Evolutionary conservation across 1,140 invertebrate genomes (phyloP), one percentile per base, ranked within the genome.

Genomic region (Drosophila rhopaloa): DNA sequence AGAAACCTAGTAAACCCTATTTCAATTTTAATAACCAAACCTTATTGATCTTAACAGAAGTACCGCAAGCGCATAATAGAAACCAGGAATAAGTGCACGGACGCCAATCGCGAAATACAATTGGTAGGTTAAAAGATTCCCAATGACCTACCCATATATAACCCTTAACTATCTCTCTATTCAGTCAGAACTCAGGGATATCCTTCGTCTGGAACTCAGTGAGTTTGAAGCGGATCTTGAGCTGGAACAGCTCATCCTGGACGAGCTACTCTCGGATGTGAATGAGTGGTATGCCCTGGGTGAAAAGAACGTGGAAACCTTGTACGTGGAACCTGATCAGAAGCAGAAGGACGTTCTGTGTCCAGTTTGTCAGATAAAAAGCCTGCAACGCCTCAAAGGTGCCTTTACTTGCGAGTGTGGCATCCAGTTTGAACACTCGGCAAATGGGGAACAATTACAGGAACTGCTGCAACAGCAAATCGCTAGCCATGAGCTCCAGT

Each of bases 201-300:
- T 91, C 32, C 38, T 91, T 4, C 85, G 90, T 0, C 32, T 66
- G 41, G 90, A 91, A 44, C 62, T 91, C 1, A 77, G 53, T 6
- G 90, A 89, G 7, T 19, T 91, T 14, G 90, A 91, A 10, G 44
- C 76, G 13, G 86, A 91, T 44, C 35, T 91, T 24, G 75, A 79
- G 16, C 56, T 91, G 38, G 90, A 91, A 37, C 51, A 88, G 27
- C 75, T 88, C 8, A 76, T 91, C 1, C 77, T 71, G 13, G 70
- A 88, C 13, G 90, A 91, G 14, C 40, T 91, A 0, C 51, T 84
- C 5, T 54, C 70, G 0, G 90, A 91, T 61, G 68, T 85, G 1
- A 90, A 91, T 29, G 86, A 90, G 58, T 91, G 90, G 90, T 88
- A 90, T 50, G 81, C 77, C 5, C n/a, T 91, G 13, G 72, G 83